phyloP scores from a whole-genome alignment of 53 echinoderm and acorn worm genomes.

The Zoroaster sp. region DNA sequence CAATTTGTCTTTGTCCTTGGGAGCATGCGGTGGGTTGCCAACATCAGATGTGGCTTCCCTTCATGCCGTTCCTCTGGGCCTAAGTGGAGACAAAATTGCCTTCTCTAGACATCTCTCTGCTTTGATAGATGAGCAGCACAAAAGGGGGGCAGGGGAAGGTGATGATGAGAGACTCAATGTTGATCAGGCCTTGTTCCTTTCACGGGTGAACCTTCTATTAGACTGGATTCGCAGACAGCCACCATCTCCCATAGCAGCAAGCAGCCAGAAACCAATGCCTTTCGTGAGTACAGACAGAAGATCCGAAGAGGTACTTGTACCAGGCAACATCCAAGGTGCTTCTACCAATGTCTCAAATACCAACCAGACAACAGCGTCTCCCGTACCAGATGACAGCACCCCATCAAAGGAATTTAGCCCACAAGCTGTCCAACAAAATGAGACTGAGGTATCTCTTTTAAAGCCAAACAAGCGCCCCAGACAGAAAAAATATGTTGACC shows the following conservation, averaged over 20 bases:
- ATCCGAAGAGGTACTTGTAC: not conserved
- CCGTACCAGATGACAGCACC: not conserved
- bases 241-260: not conserved
- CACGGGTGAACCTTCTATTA: not conserved
- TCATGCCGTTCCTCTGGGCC: not conserved
- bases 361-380: not conserved
- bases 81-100: not conserved
- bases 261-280: not conserved
- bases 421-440: not conserved
- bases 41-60: not conserved
- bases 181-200: constrained; percentile 31
- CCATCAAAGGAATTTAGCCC: not conserved
- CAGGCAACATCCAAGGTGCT: not conserved
- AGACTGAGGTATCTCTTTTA: not conserved
- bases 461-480: not conserved
- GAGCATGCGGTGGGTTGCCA: constrained; percentile 8
- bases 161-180: not conserved
- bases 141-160: not conserved
- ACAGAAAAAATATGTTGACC: constrained; percentile 45
- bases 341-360: not conserved
- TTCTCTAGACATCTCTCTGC: constrained; percentile 21
- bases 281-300: not conserved
- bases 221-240: constrained; percentile 1
- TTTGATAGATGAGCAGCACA: not conserved
- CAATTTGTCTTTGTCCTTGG: not conserved